Percentiles rank a stretch among this genome's conserved stretches.
Evolutionary conservation across 2,797 vertebrate species (phyloP).

Genomic region (Tragopan temminckii): DNA sequence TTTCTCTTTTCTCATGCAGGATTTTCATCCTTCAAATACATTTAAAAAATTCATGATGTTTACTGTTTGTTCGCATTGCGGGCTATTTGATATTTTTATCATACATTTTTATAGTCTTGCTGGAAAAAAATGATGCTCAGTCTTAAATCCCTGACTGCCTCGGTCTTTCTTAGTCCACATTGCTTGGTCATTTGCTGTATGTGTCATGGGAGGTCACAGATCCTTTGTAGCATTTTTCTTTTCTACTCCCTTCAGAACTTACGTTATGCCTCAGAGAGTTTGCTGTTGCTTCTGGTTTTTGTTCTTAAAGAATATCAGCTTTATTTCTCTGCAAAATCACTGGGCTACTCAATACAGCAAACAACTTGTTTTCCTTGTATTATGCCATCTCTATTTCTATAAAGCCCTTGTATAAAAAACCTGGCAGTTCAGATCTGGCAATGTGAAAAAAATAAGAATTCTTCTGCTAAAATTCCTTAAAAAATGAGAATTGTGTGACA

Average conservation of each 20-base stretch:
- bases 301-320: neutral
- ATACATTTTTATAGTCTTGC: constrained; percentile 14
- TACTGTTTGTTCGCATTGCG: constrained; percentile 32
- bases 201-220: neutral
- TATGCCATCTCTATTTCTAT: neutral
- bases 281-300: neutral
- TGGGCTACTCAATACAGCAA: neutral
- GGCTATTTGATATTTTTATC: constrained; percentile 17
- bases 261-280: neutral
- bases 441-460: neutral
- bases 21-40: constrained; percentile 50
- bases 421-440: neutral
- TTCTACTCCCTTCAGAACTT: neutral
- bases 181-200: neutral
- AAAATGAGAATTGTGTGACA: neutral
- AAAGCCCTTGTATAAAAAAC: neutral
- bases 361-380: neutral
- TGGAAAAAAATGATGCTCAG: neutral
- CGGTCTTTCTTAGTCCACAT: neutral
- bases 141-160: neutral
- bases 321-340: constrained; percentile 1
- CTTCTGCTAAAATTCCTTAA: neutral
- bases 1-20: constrained; percentile 24
- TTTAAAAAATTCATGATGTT: constrained; percentile 66
- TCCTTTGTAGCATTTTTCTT: constrained; percentile 5